Evolutionary conservation across 2,113 vertebrate species (phyloP), one percentile per base, ranked within the genome.

Genomic region (Otolemur garnettii): DNA sequence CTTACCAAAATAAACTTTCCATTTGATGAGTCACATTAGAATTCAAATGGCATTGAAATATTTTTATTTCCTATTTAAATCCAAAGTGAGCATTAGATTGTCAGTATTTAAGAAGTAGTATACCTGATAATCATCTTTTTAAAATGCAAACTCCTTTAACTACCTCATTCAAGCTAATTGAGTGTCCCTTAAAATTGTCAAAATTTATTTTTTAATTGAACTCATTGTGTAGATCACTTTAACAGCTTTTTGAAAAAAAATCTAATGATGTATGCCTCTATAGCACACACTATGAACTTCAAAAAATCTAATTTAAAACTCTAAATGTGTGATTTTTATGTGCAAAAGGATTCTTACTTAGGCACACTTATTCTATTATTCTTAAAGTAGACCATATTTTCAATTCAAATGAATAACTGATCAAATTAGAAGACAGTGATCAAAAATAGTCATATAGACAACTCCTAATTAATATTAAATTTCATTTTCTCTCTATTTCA

Each of bases 341-440:
- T 96, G 87, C 91, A 92, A 96, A 94, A 91, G 85, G 22, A 83
- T 69, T 94, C 74, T 85, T 96, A 81, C 42, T 97, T 82, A 45
- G 22, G 33, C 71, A 93, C 72, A 87, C 62, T 93, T 93, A 91
- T 77, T 96, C 79, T 89, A 22, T 82, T 71, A 71, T 86, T 28
- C 66, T 95, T 89, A 89, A 97, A 93, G 96, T 94, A 97, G 45
- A 91, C 26, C 86, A 8, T 17, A 93, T 93, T 96, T 84, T 97
- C 83, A 97, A 91, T 96, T 97, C 91, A 84, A 91, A 95, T 97
- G 38, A 95, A 71, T 68, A 93, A 69, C 57, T 96, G 66, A 96
- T 97, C 87, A 96, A 80, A 90, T 95, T 96, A 89, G 64, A 94
- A 95, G 45, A 93, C 24, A 59, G 19, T 24, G 66, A 88, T 86